Evolutionary conservation across 1,140 invertebrate species (phyloP), one percentile per base, ranked within the genome.

Genomic region (Wasmannia auropunctata): DNA sequence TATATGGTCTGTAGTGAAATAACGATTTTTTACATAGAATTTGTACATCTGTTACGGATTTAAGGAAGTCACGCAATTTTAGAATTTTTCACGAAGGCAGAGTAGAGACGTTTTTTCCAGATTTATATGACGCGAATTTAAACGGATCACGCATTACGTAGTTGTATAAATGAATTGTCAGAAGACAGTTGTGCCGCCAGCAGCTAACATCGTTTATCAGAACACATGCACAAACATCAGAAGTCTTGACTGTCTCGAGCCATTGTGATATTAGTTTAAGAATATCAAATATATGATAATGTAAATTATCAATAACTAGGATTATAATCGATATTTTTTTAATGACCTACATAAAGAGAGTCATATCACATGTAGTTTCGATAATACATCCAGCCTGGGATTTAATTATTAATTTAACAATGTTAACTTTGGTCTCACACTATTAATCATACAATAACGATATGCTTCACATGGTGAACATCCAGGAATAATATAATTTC

Each of bases 201-300:
- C 40, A 37, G 62, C 28, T 81, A 43, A 81, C 65, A 84, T 65
- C 62, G 16, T 83, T 86, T 70, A 84, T 70, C 77, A 88, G 79
- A 67, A 79, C 72, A 87, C 58, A 63, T 90, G 84, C 87, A 91
- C 81, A 90, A 92, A 90, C 89, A 88, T 90, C 88, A 72, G 79
- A 92, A 91, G 88, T 93, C 89, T 91, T 86, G 92, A 93, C 93
- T 94, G 92, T 94, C 92, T 93, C 88, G 93, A 93, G 93, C 91
- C 85, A 92, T 93, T 94, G 94, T 94, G 94, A 94, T 94, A 94
- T 91, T 94, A 94, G 94, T 88, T 91, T 94, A 94, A 94, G 93
- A 90, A 85, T 88, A 91, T 89, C 60, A 65, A 86, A 88, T 90
- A 92, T 85, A 88, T 89, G 84, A 88, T 91, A 72, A 85, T 92